Evolutionary conservation across 2,113 vertebrate species (phyloP), one percentile per base, ranked within the genome.

Genomic region (Taurulus bubalis): DNA sequence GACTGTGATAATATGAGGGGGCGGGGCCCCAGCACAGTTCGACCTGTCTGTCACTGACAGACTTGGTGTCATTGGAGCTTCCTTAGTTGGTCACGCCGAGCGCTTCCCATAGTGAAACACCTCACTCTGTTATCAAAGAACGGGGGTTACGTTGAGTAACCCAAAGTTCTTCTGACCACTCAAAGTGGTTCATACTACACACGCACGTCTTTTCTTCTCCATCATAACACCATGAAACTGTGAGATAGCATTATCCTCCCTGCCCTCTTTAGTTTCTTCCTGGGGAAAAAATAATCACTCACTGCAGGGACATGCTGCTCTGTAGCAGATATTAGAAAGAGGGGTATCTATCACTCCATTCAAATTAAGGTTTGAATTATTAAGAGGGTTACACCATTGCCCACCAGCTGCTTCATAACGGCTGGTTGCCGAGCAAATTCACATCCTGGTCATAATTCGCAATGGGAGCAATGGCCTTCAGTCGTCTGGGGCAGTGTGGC

Each of bases 211-310:
- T n/a, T n/a, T n/a, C n/a, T n/a, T 45, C n/a, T 34, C 32, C 12
- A 70, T 70, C n/a, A 4, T 69, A 51, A 53, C 36, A 0, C 22
- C 9, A 6, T 66, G 49, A 78, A 49, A 74, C 42, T 6, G 34
- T 77, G 65, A 66, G 7, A 40, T 20, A 26, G n/a, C 8, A 14
- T 5, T 22, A 6, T 65, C 14, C 12, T 69, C 38, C 67, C 40
- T 76, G 38, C 58, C 38, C 15, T 22, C 18, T 30, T 47, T 65
- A 30, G 22, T 58, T 36, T 80, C 51, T 56, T 65, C 72, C 65
- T 53, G 69, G 68, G 77, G 58, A 75, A 45, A 47, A 4, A 78
- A 36, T 26, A 2, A 28, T 55, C 47, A 11, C 12, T 16, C 49
- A 2, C 36, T 47, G 36, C n/a, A 49, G 79, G 24, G 24, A 6